A percentile compares a stretch with the other conserved stretches of the same genome.
phyloP scores from a whole-genome alignment of 2,888 invertebrate genomes.

The Acleris cristana region DNA sequence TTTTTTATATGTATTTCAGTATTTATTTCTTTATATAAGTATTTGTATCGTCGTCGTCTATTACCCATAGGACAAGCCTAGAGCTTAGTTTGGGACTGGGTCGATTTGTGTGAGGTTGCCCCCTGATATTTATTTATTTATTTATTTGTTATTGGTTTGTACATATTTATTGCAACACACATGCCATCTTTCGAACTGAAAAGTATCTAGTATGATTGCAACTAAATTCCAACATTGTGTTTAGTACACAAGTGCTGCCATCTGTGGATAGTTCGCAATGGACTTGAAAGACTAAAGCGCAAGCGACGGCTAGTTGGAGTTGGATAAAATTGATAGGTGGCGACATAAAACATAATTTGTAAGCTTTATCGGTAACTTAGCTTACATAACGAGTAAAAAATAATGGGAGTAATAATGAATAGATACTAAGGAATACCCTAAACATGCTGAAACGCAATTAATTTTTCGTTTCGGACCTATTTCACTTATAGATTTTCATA shows the following conservation, averaged over 20 bases:
- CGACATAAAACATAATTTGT: neutral
- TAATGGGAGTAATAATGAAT: neutral
- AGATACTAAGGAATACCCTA: too few relatives aligned
- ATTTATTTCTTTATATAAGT: too few relatives aligned
- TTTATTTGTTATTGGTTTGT: too few relatives aligned
- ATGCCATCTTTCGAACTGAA: conserved; percentile 13
- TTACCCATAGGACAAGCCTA: too few relatives aligned
- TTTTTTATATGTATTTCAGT: too few relatives aligned
- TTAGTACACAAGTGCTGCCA: conserved; percentile 23
- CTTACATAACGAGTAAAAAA: neutral
- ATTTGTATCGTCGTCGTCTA: too few relatives aligned
- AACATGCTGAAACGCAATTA: neutral
- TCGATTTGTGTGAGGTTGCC: too few relatives aligned
- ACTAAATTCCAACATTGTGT: neutral
- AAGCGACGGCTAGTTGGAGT: neutral
- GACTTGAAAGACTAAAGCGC: neutral
- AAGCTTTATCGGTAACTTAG: neutral
- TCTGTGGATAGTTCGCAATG: conserved; percentile 1
- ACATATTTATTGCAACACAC: neutral
- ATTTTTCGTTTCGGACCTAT: neutral
- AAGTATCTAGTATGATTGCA: neutral
- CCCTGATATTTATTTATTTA: too few relatives aligned
- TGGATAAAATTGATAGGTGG: conserved; percentile 8
- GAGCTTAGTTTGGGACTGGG: too few relatives aligned
- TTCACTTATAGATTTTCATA: too few relatives aligned